Evolutionary conservation across 2,113 vertebrate genomes (phyloP).

Genomic region (Pleuronectes platessa): DNA sequence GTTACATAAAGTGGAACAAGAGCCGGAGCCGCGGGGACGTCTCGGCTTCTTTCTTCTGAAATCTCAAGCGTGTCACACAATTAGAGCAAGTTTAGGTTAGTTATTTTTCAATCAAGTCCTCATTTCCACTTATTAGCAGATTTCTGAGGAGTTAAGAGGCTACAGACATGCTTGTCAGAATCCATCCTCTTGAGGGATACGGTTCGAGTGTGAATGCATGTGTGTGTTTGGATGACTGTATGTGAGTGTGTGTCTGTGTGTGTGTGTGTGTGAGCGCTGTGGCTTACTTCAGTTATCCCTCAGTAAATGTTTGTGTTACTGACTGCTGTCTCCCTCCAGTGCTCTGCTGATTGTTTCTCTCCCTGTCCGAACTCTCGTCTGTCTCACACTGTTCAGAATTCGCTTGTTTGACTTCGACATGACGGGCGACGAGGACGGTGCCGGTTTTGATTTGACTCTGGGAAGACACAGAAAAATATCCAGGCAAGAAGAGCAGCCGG

Average conservation of each 20-base stretch:
- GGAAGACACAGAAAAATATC: background rate
- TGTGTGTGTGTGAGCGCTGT: conserved; percentile 28
- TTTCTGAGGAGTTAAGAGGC: conserved; percentile 60
- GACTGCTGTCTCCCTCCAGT: conserved; percentile 39
- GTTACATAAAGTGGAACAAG: conserved; percentile 35
- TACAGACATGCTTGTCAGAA: conserved; percentile 71
- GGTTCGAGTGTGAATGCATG: conserved; percentile 24
- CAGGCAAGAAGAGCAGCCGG: background rate
- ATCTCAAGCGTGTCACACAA: conserved; percentile 45
- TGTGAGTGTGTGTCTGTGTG: conserved; percentile 23
- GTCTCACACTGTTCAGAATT: conserved; percentile 16
- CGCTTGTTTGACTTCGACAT: conserved; percentile 20
- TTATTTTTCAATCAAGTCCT: conserved; percentile 68
- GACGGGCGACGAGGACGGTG: conserved; percentile 1
- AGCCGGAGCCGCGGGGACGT: conserved; percentile 1
- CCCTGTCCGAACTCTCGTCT: conserved; percentile 26
- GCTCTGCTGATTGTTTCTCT: conserved; percentile 17
- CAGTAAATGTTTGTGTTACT: conserved; percentile 42
- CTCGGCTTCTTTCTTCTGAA: conserved; percentile 32
- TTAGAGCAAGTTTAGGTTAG: conserved; percentile 49
- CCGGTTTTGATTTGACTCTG: conserved; percentile 1
- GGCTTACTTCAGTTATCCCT: conserved; percentile 53
- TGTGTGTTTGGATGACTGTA: conserved; percentile 18
- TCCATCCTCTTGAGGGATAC: conserved; percentile 69
- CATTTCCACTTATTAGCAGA: conserved; percentile 67